phyloP scores from a whole-genome alignment of 1,140 invertebrate species.

The Pissodes strobi region DNA sequence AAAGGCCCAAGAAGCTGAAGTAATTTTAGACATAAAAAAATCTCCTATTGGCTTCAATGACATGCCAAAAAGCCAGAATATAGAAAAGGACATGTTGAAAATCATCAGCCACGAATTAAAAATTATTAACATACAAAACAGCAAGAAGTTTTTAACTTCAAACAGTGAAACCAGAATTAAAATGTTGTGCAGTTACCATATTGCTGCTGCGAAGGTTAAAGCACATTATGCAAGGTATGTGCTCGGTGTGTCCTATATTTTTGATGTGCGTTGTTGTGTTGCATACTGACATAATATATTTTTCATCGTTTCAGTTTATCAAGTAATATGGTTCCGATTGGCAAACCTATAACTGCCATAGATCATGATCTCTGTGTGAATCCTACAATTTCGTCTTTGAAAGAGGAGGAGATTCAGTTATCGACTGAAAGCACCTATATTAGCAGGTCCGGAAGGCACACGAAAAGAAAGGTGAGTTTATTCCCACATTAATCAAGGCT shows the following conservation, averaged over 20 bases:
- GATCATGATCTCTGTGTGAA: constrained; percentile 3
- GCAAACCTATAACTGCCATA: constrained; percentile 8
- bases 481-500: no score
- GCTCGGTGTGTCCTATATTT: no score
- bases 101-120: constrained; percentile 10
- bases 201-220: constrained; percentile 1
- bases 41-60: constrained; percentile 13
- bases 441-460: constrained; percentile 17
- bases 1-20: neutral
- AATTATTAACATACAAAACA: constrained; percentile 23
- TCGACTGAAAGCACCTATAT: neutral
- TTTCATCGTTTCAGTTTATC: neutral
- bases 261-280: no score
- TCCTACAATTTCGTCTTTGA: neutral
- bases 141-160: constrained; percentile 13
- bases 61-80: constrained; percentile 13
- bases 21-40: constrained; percentile 5
- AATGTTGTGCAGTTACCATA: constrained; percentile 15
- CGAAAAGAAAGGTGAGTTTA: constrained; percentile 17
- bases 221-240: constrained; percentile 13
- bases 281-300: no score
- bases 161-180: constrained; percentile 7
- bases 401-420: neutral
- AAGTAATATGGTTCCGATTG: constrained; percentile 5
- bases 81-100: constrained; percentile 3